Evolutionary conservation across 2,113 vertebrate species (phyloP), one percentile per base, ranked within the genome.

Genomic region (Coptodon bakossiorum): DNA sequence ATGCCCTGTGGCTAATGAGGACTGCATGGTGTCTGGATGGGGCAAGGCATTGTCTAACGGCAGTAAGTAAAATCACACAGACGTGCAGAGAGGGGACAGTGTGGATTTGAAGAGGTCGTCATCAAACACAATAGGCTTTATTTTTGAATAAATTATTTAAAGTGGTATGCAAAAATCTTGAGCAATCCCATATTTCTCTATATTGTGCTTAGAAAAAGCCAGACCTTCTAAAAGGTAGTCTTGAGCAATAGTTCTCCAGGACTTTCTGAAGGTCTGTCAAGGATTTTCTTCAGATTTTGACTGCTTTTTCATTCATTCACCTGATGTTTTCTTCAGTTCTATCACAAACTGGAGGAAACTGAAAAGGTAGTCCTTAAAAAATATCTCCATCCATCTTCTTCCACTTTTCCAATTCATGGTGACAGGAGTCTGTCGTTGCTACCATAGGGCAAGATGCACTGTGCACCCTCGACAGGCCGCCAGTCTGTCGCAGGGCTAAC

Each of bases 61-160:
- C 54, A 57, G 94, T 95, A 68, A 92, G 95, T 90, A 12, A 3
- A 59, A 10, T 66, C 13, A 59, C 12, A 59, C 24, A 29, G 56
- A 14, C 13, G 1, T 16, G 2, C 12, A 66, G 79, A 10, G 19
- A 29, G 45, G 57, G 27, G 14, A 38, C 14, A 36, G n/a, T 59
- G 61, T 73, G 63, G 27, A 43, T 71, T 12, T 68, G 17, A 81
- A 24, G 13, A 34, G 56, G 7, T 73, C 8, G 16, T 34, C 52
- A 76, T 76, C 52, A 31, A 19, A 57, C n/a, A 31, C n/a, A 38
- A 84, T 24, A 31, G 11, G 36, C 22, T 9, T 63, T 59, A 29
- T 16, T 56, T 56, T 56, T 56, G 6, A 27, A 54, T 6, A 54
- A 54, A 54, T 54, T 24, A 24, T 54, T 12, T 22, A 22, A 54